Base-by-base conservation (phyloP, 92 coral and sea anemone genomes). In the Anthopleura xanthogrammica region DNA sequence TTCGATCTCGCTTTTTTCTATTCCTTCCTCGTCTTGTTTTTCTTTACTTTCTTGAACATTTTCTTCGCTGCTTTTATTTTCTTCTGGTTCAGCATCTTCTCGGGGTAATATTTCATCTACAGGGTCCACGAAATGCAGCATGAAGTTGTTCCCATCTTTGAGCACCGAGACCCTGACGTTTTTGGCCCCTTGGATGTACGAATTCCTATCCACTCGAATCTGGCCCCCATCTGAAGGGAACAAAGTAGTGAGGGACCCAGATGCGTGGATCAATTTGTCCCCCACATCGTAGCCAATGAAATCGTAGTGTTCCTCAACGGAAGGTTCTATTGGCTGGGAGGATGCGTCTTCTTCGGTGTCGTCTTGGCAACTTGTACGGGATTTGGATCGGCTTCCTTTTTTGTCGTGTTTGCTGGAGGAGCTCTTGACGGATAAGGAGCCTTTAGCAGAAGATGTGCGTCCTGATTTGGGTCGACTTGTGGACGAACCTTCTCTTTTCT, bases 241-340 rank as follows among this genome's bases (percentile, higher is more conserved):
- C 93, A 96, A 78, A 46, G 99, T 90, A 10, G 93, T 75, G 70
- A 87, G 90, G 89, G 94, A 91, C 82, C 99, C 99, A 77, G 93
- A 92, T 72, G 89, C 98, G 71, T 96, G 98, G 41, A 96, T 87
- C 77, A 96, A 84, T 82, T 87, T 95, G 80, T 96, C 99, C 12
- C 99, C 99, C 42, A 93, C 95, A 82, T 96, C 98, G 81, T 96
- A 96, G 78, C 99, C 99, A 80, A 96, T 87, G 88, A 96, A 96
- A 79, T 92, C 92, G 82, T 80, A 89, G 12, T 72, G 71, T 75
- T 96, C 89, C 72, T 92, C 95, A 16, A 80, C 88, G 23, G 87
- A 82, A 4, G 83, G 83, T 75, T 88, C 94, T 70, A 79, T 79
- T 52, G 89, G 86, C 23, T 80, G 80, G 42, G 76, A 48, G 3